Base-by-base conservation (phyloP, 1,140 invertebrate genomes). In the Ceratosolen solmsi region DNA sequence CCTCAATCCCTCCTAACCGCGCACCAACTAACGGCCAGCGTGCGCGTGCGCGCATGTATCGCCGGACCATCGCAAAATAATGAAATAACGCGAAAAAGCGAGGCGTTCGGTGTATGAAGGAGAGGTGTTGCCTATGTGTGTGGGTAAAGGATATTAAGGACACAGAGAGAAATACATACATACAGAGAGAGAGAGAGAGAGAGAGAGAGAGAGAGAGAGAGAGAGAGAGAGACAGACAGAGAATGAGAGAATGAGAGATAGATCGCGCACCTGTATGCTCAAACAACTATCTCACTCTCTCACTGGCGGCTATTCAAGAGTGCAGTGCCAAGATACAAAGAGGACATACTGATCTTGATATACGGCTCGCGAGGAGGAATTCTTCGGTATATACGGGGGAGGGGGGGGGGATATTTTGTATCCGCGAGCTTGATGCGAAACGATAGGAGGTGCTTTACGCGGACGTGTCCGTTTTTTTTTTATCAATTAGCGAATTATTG, bases 1-100 rank as follows among this genome's bases (percentile, higher is more conserved):
- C 5, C 9, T 15, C 13, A 54, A 54, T 22, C 51, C 54, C 33
- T 65, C 3, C 77, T 71, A 27, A 3, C 58, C 8, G 25, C 58
- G 58, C 63, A 36, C 33, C 1, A 13, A 8, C 63, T 72, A 72
- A 72, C 70, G 70, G 81, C 79, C 84, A 77, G 79, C 70, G 58
- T 80, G 84, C 84, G 70, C 78, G 79, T 68, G 58, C 82, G 84
- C 84, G 70, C 78, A 41, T 36, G 33, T 81, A 81, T 81, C 79
- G 46, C 33, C 70, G 38, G 54, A 22, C 76, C 86, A 90, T 88
- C 88, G 85, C 84, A 84, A 88, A 88, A 89, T 90, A 90, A 90
- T 87, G 87, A 89, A 89, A 89, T 89, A 89, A 89, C 87, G 84
- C 86, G 86, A 87, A 87, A 86, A 88, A 86, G 85, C 72, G 77